Percentiles rank a stretch among this genome's conserved stretches.
phyloP scores from a whole-genome alignment of 2,888 invertebrate genomes.

The Clunio marinus region DNA sequence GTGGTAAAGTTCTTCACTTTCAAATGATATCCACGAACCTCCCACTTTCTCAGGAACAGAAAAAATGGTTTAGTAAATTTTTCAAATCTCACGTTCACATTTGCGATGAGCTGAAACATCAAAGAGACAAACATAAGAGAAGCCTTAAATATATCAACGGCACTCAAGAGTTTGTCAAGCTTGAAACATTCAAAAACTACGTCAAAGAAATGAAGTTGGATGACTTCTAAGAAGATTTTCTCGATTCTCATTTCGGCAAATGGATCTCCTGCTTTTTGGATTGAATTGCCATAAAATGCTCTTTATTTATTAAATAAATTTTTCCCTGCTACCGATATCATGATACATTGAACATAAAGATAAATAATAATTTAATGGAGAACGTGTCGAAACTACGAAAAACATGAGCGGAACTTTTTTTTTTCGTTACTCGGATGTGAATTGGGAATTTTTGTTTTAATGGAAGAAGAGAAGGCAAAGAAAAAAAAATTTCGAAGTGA shows the following conservation, averaged over 20 bases:
- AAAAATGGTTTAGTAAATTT: not conserved
- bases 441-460: conserved; percentile 35
- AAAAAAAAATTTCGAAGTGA: conserved; percentile 11
- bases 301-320: conserved; percentile 39
- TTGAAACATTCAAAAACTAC: conserved; percentile 20
- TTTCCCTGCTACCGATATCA: conserved; percentile 23
- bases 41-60: not conserved
- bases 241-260: conserved; percentile 21
- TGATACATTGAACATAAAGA: conserved; percentile 31
- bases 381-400: conserved; percentile 39
- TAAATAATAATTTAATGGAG: conserved; percentile 40
- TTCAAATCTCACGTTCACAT: conserved; percentile 12
- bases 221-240: conserved; percentile 14
- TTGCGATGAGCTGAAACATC: not conserved
- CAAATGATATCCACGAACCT: not conserved
- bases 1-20: not conserved
- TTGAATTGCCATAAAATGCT: conserved; percentile 35
- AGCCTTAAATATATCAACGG: not conserved
- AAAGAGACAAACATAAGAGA: not conserved
- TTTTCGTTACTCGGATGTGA: not conserved
- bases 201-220: conserved; percentile 13
- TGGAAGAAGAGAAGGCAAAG: too few species aligned
- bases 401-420: not conserved
- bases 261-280: conserved; percentile 22
- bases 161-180: conserved; percentile 22